Evolutionary conservation across 2,888 invertebrate genomes (phyloP).

Genomic region (Silvanus unidentatus): DNA sequence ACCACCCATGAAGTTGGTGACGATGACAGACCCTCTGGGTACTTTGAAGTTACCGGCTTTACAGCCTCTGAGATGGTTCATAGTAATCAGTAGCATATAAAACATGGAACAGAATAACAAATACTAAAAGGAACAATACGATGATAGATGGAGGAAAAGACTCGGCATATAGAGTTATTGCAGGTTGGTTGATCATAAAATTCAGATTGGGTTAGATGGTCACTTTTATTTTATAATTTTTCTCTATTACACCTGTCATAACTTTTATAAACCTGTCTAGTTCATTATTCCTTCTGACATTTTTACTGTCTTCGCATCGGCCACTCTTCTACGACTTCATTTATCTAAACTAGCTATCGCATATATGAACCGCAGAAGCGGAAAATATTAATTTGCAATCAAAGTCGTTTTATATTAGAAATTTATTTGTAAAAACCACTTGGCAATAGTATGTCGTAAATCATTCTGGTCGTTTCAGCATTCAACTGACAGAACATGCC

Average conservation of each 20-base stretch:
- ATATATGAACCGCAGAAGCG: too few species aligned
- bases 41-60: constrained; percentile 44
- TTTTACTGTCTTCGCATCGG: constrained; percentile 11
- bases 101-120: constrained; percentile 40
- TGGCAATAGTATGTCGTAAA: constrained; percentile 13
- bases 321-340: too few species aligned
- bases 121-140: constrained; percentile 28
- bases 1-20: constrained; percentile 51
- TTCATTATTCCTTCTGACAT: constrained; percentile 29
- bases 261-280: constrained; percentile 41
- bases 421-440: not conserved
- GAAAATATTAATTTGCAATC: too few species aligned
- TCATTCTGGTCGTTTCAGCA: constrained; percentile 22
- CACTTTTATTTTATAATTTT: constrained; percentile 38
- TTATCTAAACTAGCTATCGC: too few species aligned
- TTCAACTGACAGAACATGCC: constrained; percentile 19
- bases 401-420: too few species aligned
- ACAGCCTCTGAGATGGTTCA: constrained; percentile 29
- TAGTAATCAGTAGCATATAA: constrained; percentile 44
- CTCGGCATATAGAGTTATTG: constrained; percentile 22
- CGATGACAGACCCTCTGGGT: constrained; percentile 47
- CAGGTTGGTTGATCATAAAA: constrained; percentile 29
- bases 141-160: constrained; percentile 21
- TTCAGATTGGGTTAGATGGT: constrained; percentile 29
- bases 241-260: constrained; percentile 41